Percentiles rank a stretch among this genome's conserved stretches.
These are phyloP conservation scores for Callocephalon fimbriatum DNA, from an alignment of 2,113 vertebrate species.

Conservation along the genomic window DNA sequence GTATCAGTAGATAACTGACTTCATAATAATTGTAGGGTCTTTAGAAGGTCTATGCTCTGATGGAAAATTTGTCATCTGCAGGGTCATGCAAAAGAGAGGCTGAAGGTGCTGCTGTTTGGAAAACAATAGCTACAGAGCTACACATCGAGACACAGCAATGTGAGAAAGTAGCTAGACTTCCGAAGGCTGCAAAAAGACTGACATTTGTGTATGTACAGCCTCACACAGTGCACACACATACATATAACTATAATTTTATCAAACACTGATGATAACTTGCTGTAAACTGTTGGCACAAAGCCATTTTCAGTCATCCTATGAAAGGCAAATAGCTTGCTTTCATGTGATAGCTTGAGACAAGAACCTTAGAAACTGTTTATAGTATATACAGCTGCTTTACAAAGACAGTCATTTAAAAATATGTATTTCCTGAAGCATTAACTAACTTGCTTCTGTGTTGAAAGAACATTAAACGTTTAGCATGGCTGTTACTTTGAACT, in stretches of 20 bases:
- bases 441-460: neutral
- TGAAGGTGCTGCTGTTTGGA: neutral
- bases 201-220: neutral
- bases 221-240: neutral
- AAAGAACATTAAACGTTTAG: neutral
- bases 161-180: neutral
- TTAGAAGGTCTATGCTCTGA: neutral
- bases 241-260: neutral
- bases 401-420: neutral
- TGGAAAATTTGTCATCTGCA: neutral
- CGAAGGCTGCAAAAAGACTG: neutral
- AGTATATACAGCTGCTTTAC: neutral
- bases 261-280: neutral
- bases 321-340: neutral
- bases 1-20: neutral
- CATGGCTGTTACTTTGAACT: neutral
- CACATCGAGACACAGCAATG: neutral
- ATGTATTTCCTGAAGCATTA: neutral
- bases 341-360: neutral
- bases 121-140: neutral
- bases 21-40: neutral
- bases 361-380: neutral
- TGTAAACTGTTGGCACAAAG: neutral
- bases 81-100: neutral
- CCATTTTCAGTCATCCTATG: neutral